These are phyloP conservation scores for Tinamus guttatus DNA, from an alignment of 2,113 vertebrate species.

Conservation along the genomic window DNA sequence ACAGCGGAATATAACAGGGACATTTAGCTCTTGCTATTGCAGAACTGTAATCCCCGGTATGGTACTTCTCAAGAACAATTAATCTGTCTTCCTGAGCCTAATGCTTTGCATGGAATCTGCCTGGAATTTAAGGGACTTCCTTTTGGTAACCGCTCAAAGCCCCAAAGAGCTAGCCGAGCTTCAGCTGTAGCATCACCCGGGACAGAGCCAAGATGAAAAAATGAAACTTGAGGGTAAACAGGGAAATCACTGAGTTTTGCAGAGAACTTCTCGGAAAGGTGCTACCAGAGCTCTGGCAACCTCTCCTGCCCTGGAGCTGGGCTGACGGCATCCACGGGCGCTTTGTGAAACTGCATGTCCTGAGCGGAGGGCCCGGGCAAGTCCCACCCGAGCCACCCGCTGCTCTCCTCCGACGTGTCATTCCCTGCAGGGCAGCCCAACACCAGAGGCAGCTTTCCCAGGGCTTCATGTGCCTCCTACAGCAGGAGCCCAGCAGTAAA, in stretches of 20 bases:
- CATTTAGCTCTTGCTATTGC: background rate
- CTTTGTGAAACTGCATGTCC: background rate
- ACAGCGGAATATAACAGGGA: background rate
- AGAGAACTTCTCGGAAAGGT: background rate
- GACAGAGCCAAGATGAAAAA: slow-evolving; percentile 24
- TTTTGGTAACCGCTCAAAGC: background rate
- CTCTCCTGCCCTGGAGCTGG: background rate
- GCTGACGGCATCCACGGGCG: background rate
- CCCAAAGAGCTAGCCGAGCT: background rate
- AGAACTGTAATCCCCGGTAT: background rate
- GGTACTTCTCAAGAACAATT: background rate
- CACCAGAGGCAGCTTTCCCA: accelerated
- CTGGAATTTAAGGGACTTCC: accelerated
- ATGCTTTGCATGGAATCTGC: background rate
- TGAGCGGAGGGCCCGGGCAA: background rate
- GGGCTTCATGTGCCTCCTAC: background rate
- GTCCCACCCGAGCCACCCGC: background rate
- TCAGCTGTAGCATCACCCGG: background rate
- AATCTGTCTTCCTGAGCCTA: background rate
- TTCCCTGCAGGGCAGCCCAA: background rate
- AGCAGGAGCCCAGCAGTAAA: background rate
- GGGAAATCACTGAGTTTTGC: background rate
- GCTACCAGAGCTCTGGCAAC: background rate
- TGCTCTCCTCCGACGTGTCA: background rate
- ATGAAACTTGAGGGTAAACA: slow-evolving; percentile 6